A percentile compares a stretch with the other conserved stretches of the same genome.
These are phyloP conservation scores for Crossaster papposus DNA, from an alignment of 53 echinoderm and acorn worm genomes.

Conservation along the genomic window DNA sequence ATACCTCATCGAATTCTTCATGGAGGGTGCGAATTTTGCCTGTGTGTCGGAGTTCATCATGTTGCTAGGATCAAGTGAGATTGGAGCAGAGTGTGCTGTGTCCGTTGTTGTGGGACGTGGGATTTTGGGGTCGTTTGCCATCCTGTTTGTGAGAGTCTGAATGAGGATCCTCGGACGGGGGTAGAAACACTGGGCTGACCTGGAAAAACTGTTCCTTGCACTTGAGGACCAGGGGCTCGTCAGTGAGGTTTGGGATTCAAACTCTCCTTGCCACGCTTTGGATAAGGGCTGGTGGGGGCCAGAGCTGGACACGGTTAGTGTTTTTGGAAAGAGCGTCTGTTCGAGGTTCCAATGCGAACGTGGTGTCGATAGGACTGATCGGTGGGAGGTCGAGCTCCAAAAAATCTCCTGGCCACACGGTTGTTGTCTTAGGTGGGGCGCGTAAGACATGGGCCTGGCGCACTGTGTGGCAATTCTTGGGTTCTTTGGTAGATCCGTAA, in stretches of 20 bases:
- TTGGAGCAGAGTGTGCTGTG: too few relatives aligned
- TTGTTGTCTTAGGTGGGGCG: too few relatives aligned
- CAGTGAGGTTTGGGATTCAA: conserved; percentile 38
- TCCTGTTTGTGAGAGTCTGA: neutral
- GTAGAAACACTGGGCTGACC: conserved; percentile 24
- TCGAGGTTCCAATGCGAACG: too few relatives aligned
- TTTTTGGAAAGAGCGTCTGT: neutral
- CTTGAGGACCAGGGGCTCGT: conserved; percentile 48
- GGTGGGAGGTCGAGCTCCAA: neutral
- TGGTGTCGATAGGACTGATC: neutral
- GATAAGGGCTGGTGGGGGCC: conserved; percentile 27
- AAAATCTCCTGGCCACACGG: conserved; percentile 12
- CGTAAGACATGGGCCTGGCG: conserved; percentile 41
- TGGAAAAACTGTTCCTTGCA: conserved; percentile 41
- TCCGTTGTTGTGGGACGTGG: conserved; percentile 50
- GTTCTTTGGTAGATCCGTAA: too few relatives aligned
- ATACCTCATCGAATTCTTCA: too few relatives aligned
- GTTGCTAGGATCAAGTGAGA: too few relatives aligned
- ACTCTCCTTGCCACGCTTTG: conserved; percentile 28
- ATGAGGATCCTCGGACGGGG: neutral
- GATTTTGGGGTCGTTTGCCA: conserved; percentile 35
- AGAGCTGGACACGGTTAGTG: neutral
- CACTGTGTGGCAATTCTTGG: neutral
- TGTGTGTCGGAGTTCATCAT: too few relatives aligned
- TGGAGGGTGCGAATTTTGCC: conserved; percentile 34